A percentile compares a stretch with the other conserved stretches of the same genome.
These are phyloP conservation scores for Athene noctua DNA, from an alignment of 2,113 vertebrate species.

Conservation along the genomic window DNA sequence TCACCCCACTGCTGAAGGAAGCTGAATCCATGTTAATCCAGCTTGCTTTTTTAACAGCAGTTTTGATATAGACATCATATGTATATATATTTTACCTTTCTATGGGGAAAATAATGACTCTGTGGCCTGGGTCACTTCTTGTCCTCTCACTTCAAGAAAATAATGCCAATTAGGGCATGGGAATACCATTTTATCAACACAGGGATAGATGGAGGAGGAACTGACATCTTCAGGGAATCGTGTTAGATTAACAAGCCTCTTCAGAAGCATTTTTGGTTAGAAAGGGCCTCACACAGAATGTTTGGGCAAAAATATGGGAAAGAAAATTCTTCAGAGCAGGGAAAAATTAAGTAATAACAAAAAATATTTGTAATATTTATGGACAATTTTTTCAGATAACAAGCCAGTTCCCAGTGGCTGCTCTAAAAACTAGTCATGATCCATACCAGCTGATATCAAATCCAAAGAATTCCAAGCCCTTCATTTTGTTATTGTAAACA, in stretches of 20 bases:
- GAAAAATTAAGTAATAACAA: not conserved
- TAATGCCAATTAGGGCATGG: conserved; percentile 19
- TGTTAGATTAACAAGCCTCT: not conserved
- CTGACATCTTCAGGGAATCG: not conserved
- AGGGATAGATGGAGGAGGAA: conserved; percentile 8
- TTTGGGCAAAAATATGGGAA: not conserved
- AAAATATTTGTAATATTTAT: not conserved
- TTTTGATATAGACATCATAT: conserved; percentile 41
- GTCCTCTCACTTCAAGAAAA: not conserved
- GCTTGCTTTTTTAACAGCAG: conserved; percentile 40
- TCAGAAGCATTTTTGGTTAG: not conserved
- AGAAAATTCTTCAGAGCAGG: not conserved
- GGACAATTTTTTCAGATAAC: not conserved
- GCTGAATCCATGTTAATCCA: conserved; percentile 65
- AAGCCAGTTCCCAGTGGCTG: not conserved
- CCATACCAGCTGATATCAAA: not conserved
- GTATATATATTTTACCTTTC: not conserved
- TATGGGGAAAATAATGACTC: not conserved
- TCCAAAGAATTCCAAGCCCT: not conserved
- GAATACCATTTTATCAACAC: not conserved
- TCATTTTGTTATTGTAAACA: not conserved
- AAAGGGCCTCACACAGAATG: not conserved
- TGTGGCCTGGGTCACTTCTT: not conserved
- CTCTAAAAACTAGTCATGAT: not conserved
- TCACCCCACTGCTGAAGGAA: conserved; percentile 50